phyloP scores from a whole-genome alignment of 2,113 vertebrate species.

The Xenopus laevis region DNA sequence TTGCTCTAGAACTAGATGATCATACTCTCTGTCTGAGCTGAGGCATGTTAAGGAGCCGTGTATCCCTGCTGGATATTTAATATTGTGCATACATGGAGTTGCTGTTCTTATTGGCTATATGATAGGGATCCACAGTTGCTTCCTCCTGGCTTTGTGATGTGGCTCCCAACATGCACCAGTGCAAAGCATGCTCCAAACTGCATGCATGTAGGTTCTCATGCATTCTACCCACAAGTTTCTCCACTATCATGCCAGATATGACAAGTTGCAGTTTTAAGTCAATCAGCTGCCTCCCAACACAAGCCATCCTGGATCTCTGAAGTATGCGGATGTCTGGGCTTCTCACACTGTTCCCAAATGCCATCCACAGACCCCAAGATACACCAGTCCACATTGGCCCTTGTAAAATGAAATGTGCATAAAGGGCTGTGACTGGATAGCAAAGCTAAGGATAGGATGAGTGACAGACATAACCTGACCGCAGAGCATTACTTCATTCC shows the following conservation, averaged over 20 bases:
- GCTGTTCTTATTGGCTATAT: constrained; percentile 56
- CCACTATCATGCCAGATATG: constrained; percentile 68
- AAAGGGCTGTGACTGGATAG: not conserved
- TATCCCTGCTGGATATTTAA: constrained; percentile 60
- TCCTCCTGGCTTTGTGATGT: constrained; percentile 65
- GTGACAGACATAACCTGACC: constrained; percentile 11
- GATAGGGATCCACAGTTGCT: constrained; percentile 65
- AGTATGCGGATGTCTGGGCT: constrained; percentile 47
- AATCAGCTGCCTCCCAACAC: constrained; percentile 64
- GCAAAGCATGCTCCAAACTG: constrained; percentile 63
- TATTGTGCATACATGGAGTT: constrained; percentile 61
- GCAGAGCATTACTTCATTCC: not conserved
- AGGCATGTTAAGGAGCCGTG: constrained; percentile 48
- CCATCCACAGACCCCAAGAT: constrained; percentile 6
- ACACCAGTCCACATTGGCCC: not conserved
- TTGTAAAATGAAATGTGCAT: not conserved
- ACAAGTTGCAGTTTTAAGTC: constrained; percentile 73
- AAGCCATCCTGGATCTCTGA: constrained; percentile 52
- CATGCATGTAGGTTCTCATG: constrained; percentile 66
- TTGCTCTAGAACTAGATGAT: not conserved
- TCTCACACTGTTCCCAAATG: not conserved
- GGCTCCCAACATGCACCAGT: constrained; percentile 65
- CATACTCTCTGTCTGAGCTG: not conserved
- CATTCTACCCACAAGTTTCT: constrained; percentile 65
- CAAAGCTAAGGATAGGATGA: not conserved